phyloP scores from a whole-genome alignment of 2,113 vertebrate species.

The Chloropsis cyanopogon region DNA sequence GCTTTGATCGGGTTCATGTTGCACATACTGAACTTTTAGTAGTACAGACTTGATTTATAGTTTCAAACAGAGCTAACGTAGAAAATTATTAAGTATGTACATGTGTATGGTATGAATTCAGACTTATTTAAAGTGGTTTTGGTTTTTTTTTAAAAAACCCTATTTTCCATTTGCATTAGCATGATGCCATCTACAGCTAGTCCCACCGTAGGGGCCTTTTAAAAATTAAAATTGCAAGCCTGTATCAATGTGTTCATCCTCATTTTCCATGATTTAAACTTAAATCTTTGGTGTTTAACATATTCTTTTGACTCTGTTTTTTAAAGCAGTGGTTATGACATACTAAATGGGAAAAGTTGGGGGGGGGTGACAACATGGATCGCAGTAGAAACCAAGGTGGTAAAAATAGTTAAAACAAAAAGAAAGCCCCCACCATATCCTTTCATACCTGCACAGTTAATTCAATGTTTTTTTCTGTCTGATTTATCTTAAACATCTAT shows the following conservation, averaged over 20 bases:
- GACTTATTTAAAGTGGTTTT: conserved; percentile 64
- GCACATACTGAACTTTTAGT: conserved; percentile 67
- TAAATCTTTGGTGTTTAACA: conserved; percentile 25
- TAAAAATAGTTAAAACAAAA: not conserved
- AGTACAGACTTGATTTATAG: conserved; percentile 64
- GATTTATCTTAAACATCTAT: not conserved
- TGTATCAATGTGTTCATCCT: conserved; percentile 67
- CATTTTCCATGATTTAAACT: conserved; percentile 63
- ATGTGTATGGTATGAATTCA: conserved; percentile 61
- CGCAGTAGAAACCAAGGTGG: not conserved
- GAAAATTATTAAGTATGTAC: conserved; percentile 24
- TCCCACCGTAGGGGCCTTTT: conserved; percentile 60
- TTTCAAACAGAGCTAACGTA: conserved; percentile 54
- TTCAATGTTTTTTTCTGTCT: not conserved
- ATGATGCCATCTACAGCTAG: conserved; percentile 68
- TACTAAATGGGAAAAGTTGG: not conserved
- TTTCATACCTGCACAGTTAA: not conserved
- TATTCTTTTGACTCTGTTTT: not conserved
- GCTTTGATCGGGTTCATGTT: conserved; percentile 71
- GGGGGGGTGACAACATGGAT: not conserved
- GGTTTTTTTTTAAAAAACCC: not conserved
- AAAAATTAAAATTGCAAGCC: conserved; percentile 71
- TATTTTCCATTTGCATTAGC: conserved; percentile 68
- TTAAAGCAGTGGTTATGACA: not conserved
- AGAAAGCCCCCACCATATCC: not conserved